A percentile compares a stretch with the other conserved stretches of the same genome.
Evolutionary conservation across 2,888 invertebrate genomes (phyloP).

Genomic region (Mythimna ferrago): DNA sequence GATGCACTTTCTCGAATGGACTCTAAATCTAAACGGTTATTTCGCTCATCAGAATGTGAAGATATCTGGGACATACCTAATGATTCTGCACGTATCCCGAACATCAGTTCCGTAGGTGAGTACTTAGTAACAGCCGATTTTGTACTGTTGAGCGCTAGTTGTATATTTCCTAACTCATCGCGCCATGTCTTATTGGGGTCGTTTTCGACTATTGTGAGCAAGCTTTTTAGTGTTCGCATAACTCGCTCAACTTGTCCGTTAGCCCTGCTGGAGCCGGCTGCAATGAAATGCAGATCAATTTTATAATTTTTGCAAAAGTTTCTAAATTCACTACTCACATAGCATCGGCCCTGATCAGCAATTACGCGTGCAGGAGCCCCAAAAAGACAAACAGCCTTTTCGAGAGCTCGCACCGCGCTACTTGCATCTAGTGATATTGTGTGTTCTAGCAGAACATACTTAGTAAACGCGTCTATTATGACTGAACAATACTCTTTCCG

Average conservation of each 20-base stretch:
- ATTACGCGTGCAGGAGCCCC: slow-evolving; percentile 56
- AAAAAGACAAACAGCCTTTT: slow-evolving; percentile 55
- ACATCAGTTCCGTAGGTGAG: too few relatives aligned
- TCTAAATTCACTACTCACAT: slow-evolving; percentile 42
- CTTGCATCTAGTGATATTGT: slow-evolving; percentile 43
- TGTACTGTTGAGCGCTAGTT: too few relatives aligned
- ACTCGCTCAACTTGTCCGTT: slow-evolving; percentile 31
- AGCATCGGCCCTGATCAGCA: slow-evolving; percentile 60
- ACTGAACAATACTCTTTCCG: slow-evolving; percentile 45
- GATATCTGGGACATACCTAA: too few relatives aligned
- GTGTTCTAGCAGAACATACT: slow-evolving; percentile 56
- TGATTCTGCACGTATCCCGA: too few relatives aligned
- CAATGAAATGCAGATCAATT: slow-evolving; percentile 59
- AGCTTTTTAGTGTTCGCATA: slow-evolving; percentile 16
- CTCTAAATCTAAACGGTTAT: too few relatives aligned
- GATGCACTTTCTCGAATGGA: too few relatives aligned
- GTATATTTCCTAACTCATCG: slow-evolving; percentile 3
- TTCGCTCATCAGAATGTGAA: too few relatives aligned
- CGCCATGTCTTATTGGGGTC: too few relatives aligned
- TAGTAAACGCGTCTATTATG: slow-evolving; percentile 63
- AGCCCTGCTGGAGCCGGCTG: slow-evolving; percentile 57
- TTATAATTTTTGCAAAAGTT: too few relatives aligned
- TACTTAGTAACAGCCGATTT: too few relatives aligned
- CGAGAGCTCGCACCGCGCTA: slow-evolving; percentile 46
- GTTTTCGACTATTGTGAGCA: slow-evolving; percentile 4